Base-by-base conservation (phyloP, 2,113 vertebrate species). In the Eolophus roseicapilla region DNA sequence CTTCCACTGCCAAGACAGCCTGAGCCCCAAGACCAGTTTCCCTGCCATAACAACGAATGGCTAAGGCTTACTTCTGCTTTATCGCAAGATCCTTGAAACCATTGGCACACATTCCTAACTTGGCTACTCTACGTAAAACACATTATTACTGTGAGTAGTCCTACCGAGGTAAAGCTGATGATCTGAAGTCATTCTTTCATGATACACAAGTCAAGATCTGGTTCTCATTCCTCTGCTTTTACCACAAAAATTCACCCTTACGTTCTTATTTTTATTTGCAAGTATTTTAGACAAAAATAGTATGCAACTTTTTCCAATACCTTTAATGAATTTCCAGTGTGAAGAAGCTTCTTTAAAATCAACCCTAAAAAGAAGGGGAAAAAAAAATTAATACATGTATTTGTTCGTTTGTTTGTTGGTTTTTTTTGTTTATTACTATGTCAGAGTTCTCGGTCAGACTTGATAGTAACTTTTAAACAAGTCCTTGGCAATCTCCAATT, bases 261-360 rank as follows among this genome's bases (percentile, higher is more conserved):
- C 21, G 3, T 44, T 94, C 52, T 49, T 57, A 67, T 31, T 89
- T 55, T 10, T 47, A 71, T 60, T 89, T 86, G 60, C 20, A 82
- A 55, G 11, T n/a, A 39, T 43, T 93, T 74, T 67, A 83, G 49
- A 74, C 15, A 90, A 80, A 65, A 88, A 17, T 13, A 87, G 35
- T 12, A 83, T n/a, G 27, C 33, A 83, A 80, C 12, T 82, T 90
- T 70, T 74, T 37, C 59, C 20, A 88, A 86, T 98, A 99, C 99
- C 99, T 99, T 99, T 89, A 99, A 98, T 83, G 99, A 99, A 97
- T 99, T 99, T 96, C 99, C 99, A 92, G 99, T 99, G 95, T 99
- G 99, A 82, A 99, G 98, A 86, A 99, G 98, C 97, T 99, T 99
- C 98, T 99, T 99, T 95, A 99, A 98, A 96, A 99, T 99, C 86